These are phyloP conservation scores for Coluber constrictor DNA, from an alignment of 2,797 vertebrate species.

Conservation along the genomic window DNA sequence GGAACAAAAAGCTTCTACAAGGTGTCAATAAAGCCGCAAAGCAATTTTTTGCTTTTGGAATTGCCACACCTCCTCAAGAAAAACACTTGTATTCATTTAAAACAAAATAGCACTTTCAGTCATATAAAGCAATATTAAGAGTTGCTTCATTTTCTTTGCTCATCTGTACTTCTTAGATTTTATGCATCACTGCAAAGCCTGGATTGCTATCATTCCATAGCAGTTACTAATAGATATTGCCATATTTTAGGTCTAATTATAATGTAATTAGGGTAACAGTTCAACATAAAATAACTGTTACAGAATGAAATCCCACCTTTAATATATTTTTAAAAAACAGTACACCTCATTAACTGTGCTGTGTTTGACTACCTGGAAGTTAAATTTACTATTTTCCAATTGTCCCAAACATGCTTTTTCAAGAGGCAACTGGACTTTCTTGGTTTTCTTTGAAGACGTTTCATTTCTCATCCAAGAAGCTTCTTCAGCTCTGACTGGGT, in stretches of 20 bases:
- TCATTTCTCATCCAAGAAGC: too few species aligned
- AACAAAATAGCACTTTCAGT: neutral
- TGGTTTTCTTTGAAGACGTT: too few species aligned
- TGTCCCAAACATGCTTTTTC: too few species aligned
- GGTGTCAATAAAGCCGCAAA: conserved; percentile 14
- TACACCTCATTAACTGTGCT: neutral
- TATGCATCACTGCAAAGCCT: neutral
- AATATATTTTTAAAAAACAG: neutral
- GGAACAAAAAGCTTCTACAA: neutral
- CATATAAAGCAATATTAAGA: neutral
- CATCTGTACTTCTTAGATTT: neutral
- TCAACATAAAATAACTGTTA: neutral
- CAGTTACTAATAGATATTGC: neutral
- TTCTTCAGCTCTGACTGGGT: too few species aligned
- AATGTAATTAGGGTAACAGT: neutral
- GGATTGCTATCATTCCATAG: neutral
- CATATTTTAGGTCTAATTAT: neutral
- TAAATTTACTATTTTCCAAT: neutral
- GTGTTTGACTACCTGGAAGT: neutral
- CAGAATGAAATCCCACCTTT: neutral
- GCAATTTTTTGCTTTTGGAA: conserved; percentile 16
- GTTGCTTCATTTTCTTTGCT: neutral
- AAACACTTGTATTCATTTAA: conserved; percentile 13
- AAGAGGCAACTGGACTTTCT: too few species aligned
- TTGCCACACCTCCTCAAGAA: neutral